Evolutionary conservation across 1,140 invertebrate genomes (phyloP).

Genomic region (Sarcophaga bullata): DNA sequence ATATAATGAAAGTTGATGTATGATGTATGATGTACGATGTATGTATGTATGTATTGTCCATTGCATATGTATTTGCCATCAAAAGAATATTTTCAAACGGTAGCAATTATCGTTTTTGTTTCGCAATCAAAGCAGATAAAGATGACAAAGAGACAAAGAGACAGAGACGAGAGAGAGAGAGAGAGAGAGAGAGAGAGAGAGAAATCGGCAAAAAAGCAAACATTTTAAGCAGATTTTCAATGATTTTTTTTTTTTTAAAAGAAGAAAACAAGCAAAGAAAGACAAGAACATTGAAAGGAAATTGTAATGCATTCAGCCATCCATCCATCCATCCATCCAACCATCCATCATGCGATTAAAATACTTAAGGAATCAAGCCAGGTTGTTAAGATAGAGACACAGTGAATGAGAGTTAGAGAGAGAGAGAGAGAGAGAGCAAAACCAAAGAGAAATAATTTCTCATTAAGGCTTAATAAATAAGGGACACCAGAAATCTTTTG

Average conservation of each 20-base stretch:
- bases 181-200: not conserved
- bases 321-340: constrained; percentile 4
- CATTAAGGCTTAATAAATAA: constrained; percentile 14
- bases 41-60: not conserved
- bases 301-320: too few relatives aligned
- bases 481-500: too few relatives aligned
- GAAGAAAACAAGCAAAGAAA: too few relatives aligned
- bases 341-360: constrained; percentile 38
- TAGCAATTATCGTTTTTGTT: constrained; percentile 37
- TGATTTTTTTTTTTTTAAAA: not conserved
- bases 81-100: constrained; percentile 9
- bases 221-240: constrained; percentile 15
- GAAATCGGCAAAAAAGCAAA: constrained; percentile 14
- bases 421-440: not conserved
- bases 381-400: constrained; percentile 1
- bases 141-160: not conserved
- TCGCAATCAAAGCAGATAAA: not conserved
- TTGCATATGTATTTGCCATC: not conserved
- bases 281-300: too few relatives aligned
- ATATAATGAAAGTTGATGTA: not conserved
- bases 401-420: not conserved
- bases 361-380: constrained; percentile 41
- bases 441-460: constrained; percentile 29
- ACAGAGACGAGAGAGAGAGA: not conserved
- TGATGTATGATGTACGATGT: not conserved